phyloP scores from a whole-genome alignment of 2,113 vertebrate genomes.

The Neotragus pygmaeus region DNA sequence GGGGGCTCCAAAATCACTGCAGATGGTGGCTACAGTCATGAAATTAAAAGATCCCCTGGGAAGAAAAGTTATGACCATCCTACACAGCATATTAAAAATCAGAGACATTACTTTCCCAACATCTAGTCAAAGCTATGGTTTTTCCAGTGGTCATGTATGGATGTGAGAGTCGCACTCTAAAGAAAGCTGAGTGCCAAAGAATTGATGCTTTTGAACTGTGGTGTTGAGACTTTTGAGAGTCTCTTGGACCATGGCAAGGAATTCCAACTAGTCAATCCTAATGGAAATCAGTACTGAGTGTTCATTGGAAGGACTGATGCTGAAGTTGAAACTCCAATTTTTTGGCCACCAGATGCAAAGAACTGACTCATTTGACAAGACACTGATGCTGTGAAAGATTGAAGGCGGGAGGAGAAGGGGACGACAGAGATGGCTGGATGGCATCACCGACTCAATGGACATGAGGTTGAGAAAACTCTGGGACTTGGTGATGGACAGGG shows the following conservation, averaged over 20 bases:
- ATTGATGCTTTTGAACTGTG: neutral
- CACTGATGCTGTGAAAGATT: neutral
- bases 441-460: neutral
- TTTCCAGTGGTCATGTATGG: neutral
- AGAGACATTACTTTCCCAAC: neutral
- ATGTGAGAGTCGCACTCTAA: neutral
- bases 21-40: neutral
- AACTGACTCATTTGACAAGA: neutral
- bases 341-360: neutral
- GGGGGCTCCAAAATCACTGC: neutral
- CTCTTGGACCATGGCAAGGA: neutral
- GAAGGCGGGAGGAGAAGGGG: neutral
- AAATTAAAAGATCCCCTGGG: neutral
- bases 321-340: neutral
- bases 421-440: neutral
- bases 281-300: neutral
- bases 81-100: neutral
- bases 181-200: rapidly evolving
- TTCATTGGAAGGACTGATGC: neutral
- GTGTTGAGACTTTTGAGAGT: neutral
- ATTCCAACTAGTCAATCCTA: neutral
- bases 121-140: neutral
- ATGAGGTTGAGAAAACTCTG: neutral
- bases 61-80: neutral
- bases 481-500: neutral